Evolutionary conservation across 1,140 invertebrate genomes (phyloP).

Genomic region (Episyrphus balteatus): DNA sequence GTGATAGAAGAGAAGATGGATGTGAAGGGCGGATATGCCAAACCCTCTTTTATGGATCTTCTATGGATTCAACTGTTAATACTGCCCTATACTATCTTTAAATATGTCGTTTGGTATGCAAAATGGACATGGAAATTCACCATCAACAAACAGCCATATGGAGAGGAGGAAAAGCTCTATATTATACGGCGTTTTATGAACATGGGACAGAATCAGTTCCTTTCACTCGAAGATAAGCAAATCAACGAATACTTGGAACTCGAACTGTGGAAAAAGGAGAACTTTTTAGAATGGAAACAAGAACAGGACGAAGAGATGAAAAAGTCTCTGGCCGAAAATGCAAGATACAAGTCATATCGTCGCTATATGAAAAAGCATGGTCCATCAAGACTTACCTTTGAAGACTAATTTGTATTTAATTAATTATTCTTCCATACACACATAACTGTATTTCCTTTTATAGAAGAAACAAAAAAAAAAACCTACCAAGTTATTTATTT

Average conservation of each 20-base stretch:
- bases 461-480: too few relatives aligned
- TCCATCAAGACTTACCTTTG: conserved; percentile 65
- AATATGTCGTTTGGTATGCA: conserved; percentile 61
- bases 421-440: too few relatives aligned
- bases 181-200: conserved; percentile 68
- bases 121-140: conserved; percentile 72
- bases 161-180: conserved; percentile 71
- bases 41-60: conserved; percentile 62
- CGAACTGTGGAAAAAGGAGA: conserved; percentile 72
- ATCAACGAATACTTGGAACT: conserved; percentile 59
- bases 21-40: conserved; percentile 79
- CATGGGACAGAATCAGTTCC: conserved; percentile 55
- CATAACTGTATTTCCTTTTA: too few relatives aligned
- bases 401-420: conserved; percentile 39
- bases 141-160: conserved; percentile 64
- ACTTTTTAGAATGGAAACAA: conserved; percentile 68
- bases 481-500: too few relatives aligned
- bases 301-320: conserved; percentile 73
- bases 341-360: conserved; percentile 65
- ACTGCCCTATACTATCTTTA: conserved; percentile 57
- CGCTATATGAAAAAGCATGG: conserved; percentile 72
- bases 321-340: conserved; percentile 64
- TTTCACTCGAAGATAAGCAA: conserved; percentile 60
- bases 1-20: conserved; percentile 85
- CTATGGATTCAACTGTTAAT: conserved; percentile 73